Evolutionary conservation across 1,140 invertebrate species (phyloP).

Genomic region (Atta texana): DNA sequence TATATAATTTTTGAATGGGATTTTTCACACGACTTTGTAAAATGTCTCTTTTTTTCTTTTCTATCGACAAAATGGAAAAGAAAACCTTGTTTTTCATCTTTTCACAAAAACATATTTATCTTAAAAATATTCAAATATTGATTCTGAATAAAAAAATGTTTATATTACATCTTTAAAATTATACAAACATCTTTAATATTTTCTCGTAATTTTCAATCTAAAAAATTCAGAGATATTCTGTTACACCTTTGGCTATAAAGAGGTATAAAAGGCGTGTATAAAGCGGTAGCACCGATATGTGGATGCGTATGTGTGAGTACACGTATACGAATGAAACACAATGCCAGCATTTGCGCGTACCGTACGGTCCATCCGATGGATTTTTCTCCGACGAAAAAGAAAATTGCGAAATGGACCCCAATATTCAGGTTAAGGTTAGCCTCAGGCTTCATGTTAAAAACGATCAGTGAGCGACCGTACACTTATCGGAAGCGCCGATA

Average conservation of each 20-base stretch:
- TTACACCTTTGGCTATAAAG: neutral
- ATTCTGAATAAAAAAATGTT: neutral
- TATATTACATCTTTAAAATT: neutral
- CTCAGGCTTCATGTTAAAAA: neutral
- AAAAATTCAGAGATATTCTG: neutral
- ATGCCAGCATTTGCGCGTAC: conserved; percentile 4
- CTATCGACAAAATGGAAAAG: neutral
- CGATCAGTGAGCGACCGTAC: neutral
- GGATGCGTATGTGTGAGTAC: neutral
- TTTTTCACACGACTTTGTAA: neutral
- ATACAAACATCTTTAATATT: neutral
- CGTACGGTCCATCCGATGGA: neutral
- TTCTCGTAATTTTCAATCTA: neutral
- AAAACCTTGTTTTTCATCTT: neutral
- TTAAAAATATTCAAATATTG: neutral
- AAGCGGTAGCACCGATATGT: neutral
- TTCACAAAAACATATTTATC: neutral
- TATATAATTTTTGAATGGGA: too few species aligned
- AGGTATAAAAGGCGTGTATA: neutral
- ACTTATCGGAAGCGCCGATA: neutral
- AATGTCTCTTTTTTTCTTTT: neutral
- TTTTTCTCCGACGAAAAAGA: conserved; percentile 12
- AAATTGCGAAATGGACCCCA: neutral
- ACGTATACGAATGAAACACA: neutral
- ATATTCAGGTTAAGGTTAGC: neutral